Evolutionary conservation across 2,888 invertebrate genomes (phyloP), one percentile per base, ranked within the genome.

Genomic region (Hirtodrosophila alboralis): DNA sequence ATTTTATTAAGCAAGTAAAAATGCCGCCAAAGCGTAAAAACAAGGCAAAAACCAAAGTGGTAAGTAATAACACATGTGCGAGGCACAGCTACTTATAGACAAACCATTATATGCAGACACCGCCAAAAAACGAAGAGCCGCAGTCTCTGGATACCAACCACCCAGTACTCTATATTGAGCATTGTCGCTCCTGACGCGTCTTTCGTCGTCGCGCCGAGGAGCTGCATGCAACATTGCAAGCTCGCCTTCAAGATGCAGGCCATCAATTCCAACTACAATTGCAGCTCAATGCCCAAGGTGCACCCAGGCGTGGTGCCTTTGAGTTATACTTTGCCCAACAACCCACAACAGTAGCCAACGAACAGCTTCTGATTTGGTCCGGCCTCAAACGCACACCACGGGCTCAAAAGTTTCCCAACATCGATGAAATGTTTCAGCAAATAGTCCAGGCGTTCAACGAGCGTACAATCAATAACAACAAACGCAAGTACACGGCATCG

Each of bases 151-250:
- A 83, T 43, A 23, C 59, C 0, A 40, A 34, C 9, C 54, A 49
- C 7, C 87, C 89, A 1, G 87, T 89, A 27, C 77, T 90, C 5
- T 88, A 85, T 34, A 79, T 90, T 2, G 89, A 90, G 51, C 90
- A 90, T 58, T 90, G 90, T 33, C 87, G 88, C n/a, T 88, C 88
- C 60, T 90, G 90, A 88, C 84, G 79, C 37, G 89, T 89, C 12
- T 90, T 90, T 62, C 87, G 87, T 43, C 80, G 88, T 33, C 90
- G 90, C 53, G 90, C 90, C 40, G 72, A 84, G 51, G 86, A 87
- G 48, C 64, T 90, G 53, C 86, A 89, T 41, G 70, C 70, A 8
- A 78, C 83, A 14, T 59, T 89, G 33, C 47, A 65, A 16, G 65
- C 78, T 27, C 67, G 74, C 12, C 43, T 89, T 18, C 73, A 60